phyloP scores from a whole-genome alignment of 1,140 invertebrate species.

The Pseudoatta argentina region DNA sequence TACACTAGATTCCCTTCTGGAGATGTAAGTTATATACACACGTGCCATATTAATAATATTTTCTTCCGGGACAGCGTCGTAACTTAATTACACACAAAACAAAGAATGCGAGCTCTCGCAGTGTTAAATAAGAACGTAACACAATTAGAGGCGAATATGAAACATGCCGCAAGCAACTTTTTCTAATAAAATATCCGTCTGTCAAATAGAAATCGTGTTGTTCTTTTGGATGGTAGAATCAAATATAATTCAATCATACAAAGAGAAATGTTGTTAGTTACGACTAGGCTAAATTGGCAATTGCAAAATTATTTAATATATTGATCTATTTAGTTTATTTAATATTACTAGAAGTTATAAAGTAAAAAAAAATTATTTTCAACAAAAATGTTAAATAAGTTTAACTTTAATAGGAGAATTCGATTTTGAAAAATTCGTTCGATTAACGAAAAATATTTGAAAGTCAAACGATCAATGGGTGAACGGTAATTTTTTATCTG shows the following conservation, averaged over 20 bases:
- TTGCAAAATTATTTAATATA: slow-evolving; percentile 3
- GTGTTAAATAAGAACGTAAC: slow-evolving; percentile 34
- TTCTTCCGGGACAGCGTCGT: slow-evolving; percentile 3
- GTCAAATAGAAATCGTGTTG: not conserved
- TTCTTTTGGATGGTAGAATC: not conserved
- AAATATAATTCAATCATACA: not conserved
- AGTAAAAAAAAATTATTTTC: not conserved
- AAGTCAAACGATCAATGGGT: no score
- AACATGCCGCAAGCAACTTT: not conserved
- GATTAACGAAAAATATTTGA: not conserved
- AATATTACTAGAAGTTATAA: not conserved
- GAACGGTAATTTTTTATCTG: not conserved
- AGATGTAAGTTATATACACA: not conserved
- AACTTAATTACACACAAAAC: slow-evolving; percentile 15
- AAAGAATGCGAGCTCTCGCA: not conserved
- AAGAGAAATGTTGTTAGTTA: not conserved
- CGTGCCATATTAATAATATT: slow-evolving; percentile 34
- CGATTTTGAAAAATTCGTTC: not conserved
- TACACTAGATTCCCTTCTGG: not conserved
- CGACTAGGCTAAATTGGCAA: not conserved
- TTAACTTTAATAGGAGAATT: not conserved
- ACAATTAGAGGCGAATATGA: slow-evolving; percentile 11
- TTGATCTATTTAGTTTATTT: not conserved
- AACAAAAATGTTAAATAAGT: not conserved
- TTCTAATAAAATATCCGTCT: not conserved